Evolutionary conservation across 1,140 invertebrate genomes (phyloP).

Genomic region (Adelges cooleyi): DNA sequence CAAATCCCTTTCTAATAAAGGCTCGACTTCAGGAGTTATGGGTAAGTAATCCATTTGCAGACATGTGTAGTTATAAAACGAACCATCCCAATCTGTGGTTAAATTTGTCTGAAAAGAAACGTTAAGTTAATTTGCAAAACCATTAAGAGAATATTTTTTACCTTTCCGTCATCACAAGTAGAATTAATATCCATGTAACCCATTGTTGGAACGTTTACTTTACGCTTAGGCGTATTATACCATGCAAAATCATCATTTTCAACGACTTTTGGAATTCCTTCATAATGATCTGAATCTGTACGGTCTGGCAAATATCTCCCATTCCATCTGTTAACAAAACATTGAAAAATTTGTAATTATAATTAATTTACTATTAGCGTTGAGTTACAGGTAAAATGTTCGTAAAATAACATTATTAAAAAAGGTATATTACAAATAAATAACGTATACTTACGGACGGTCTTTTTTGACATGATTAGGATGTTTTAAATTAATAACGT

Average conservation of each 20-base stretch:
- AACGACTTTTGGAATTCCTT: not conserved
- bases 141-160: not conserved
- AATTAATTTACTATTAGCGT: no score
- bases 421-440: no score
- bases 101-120: conserved; percentile 47
- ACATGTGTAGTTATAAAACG: conserved; percentile 53
- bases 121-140: not conserved
- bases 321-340: not conserved
- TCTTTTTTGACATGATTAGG: no score
- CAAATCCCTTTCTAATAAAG: conserved; percentile 46
- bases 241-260: conserved; percentile 8
- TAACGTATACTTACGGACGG: no score
- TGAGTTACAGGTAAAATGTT: no score
- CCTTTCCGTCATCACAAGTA: conserved; percentile 15
- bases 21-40: conserved; percentile 41
- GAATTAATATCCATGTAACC: conserved; percentile 24
- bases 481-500: conserved; percentile 6
- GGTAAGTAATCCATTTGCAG: conserved; percentile 42
- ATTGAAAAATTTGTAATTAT: no score
- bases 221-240: not conserved
- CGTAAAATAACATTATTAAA: no score
- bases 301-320: conserved; percentile 15
- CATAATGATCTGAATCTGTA: not conserved
- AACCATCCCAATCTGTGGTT: conserved; percentile 57
- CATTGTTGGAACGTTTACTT: not conserved